Percentiles rank a stretch among this genome's conserved stretches.
phyloP scores from a whole-genome alignment of 2,888 invertebrate species.

The Podotricha telesiphe region DNA sequence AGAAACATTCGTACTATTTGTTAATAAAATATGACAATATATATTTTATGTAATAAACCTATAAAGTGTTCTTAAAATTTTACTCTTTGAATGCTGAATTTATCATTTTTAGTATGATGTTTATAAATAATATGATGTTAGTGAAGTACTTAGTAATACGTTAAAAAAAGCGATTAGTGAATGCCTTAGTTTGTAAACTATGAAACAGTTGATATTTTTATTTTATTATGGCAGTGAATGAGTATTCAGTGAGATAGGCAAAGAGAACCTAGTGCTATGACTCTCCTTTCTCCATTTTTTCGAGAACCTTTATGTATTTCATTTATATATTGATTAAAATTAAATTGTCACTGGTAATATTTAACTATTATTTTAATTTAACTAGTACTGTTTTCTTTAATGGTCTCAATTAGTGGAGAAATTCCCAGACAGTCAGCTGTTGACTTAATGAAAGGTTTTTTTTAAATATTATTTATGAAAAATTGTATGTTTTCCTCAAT shows the following conservation, averaged over 20 bases:
- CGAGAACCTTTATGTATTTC: too few relatives aligned
- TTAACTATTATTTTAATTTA: too few relatives aligned
- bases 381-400: neutral
- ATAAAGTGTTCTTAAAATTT: conserved; percentile 24
- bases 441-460: too few relatives aligned
- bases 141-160: neutral
- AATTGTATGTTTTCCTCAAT: neutral
- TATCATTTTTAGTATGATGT: neutral
- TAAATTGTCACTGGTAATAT: too few relatives aligned
- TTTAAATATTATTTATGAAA: too few relatives aligned
- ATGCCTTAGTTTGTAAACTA: neutral
- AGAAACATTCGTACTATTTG: conserved; percentile 8
- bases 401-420: too few relatives aligned
- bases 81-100: conserved; percentile 9
- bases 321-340: too few relatives aligned
- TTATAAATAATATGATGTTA: conserved; percentile 1
- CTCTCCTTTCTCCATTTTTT: too few relatives aligned
- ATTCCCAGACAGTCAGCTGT: too few relatives aligned
- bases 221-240: neutral
- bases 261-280: neutral
- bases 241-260: too few relatives aligned
- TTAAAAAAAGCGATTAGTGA: conserved; percentile 1
- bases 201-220: neutral
- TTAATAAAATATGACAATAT: conserved; percentile 17
- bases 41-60: conserved; percentile 4